Percentiles rank a stretch among this genome's conserved stretches.
These are phyloP conservation scores for Serilophus lunatus DNA, from an alignment of 2,113 vertebrate genomes.

Conservation along the genomic window DNA sequence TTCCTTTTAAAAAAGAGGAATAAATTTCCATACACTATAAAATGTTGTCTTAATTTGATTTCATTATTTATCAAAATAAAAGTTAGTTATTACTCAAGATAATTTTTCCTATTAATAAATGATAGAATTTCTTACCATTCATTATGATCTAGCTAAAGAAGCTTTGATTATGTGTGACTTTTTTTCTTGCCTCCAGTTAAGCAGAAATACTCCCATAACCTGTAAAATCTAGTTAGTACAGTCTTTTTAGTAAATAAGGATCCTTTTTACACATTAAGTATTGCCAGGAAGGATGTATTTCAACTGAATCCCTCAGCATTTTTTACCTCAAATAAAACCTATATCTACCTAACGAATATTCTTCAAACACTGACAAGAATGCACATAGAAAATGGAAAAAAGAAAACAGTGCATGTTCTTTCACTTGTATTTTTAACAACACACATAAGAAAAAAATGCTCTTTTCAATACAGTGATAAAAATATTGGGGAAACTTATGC, in stretches of 20 bases:
- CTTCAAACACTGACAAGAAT: not conserved
- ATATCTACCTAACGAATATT: not conserved
- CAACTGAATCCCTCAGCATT: not conserved
- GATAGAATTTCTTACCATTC: not conserved
- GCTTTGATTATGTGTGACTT: not conserved
- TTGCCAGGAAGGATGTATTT: not conserved
- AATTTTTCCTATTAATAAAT: not conserved
- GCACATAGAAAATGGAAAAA: not conserved
- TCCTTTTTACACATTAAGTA: not conserved
- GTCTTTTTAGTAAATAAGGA: not conserved
- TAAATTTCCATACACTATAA: not conserved
- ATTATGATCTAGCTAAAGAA: not conserved
- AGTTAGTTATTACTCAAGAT: not conserved
- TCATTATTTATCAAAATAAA: not conserved
- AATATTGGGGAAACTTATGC: not conserved
- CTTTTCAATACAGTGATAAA: not conserved
- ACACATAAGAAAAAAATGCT: not conserved
- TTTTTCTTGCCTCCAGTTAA: not conserved
- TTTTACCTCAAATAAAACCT: not conserved
- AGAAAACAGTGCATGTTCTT: not conserved
- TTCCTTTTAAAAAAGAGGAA: not conserved
- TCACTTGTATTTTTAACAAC: not conserved
- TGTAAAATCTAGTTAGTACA: not conserved
- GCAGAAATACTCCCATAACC: not conserved
- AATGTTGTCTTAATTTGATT: not conserved